Evolutionary conservation across 2,888 invertebrate species (phyloP).

Genomic region (Zygothrica quintamaculata): DNA sequence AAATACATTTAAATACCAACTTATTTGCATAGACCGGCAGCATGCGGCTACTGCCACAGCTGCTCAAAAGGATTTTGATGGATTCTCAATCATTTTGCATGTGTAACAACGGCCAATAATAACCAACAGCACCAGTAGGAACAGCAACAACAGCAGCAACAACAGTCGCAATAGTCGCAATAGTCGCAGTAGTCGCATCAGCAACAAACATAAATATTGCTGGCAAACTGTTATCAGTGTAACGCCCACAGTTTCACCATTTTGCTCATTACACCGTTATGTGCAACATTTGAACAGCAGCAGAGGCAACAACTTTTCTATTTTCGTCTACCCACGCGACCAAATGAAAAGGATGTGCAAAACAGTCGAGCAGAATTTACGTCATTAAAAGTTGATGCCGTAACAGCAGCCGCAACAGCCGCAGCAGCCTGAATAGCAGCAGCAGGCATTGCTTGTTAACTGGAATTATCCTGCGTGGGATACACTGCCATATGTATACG

Average conservation of each 20-base stretch:
- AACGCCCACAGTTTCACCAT: slow-evolving; percentile 37
- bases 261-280: slow-evolving; percentile 36
- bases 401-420: slow-evolving; percentile 42
- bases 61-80: slow-evolving; percentile 64
- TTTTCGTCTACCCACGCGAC: slow-evolving; percentile 38
- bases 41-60: slow-evolving; percentile 42
- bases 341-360: slow-evolving; percentile 4
- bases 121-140: slow-evolving; percentile 22
- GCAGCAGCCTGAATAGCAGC: slow-evolving; percentile 41
- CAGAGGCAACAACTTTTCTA: slow-evolving; percentile 10
- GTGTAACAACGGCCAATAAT: slow-evolving; percentile 56
- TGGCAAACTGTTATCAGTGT: slow-evolving; percentile 42
- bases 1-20: slow-evolving; percentile 57
- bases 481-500: background rate
- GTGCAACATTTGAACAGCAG: too few relatives aligned
- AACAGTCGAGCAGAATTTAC: slow-evolving; percentile 24
- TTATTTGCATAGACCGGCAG: slow-evolving; percentile 58
- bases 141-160: background rate
- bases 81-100: slow-evolving; percentile 76
- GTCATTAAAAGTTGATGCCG: slow-evolving; percentile 39
- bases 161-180: too few relatives aligned
- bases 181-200: background rate
- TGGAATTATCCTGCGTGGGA: slow-evolving; percentile 41
- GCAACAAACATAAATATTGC: background rate
- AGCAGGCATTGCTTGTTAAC: slow-evolving; percentile 11